phyloP scores from a whole-genome alignment of 2,888 invertebrate genomes.

The Seira sanloemensis region DNA sequence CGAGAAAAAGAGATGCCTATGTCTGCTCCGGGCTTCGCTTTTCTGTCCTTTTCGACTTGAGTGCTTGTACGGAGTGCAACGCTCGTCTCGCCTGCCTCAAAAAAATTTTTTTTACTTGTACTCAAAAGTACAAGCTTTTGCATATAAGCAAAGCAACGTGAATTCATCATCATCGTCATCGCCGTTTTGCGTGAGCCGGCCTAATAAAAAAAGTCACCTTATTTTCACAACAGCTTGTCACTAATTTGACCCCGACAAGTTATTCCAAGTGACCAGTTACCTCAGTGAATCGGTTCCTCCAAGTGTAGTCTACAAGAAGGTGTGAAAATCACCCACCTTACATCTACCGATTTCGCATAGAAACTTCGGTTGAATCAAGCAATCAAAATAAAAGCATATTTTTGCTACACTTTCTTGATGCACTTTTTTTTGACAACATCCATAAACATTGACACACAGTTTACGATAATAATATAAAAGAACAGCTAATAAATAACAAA shows the following conservation, averaged over 20 bases:
- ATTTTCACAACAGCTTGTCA: conserved; percentile 56
- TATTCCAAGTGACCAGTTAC: conserved; percentile 48
- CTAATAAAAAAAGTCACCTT: conserved; percentile 51
- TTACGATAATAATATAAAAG: not conserved
- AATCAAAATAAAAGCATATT: not conserved
- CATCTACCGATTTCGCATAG: not conserved
- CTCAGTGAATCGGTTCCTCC: conserved; percentile 32
- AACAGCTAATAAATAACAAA: not conserved
- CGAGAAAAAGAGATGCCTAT: conserved; percentile 57
- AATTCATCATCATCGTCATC: conserved; percentile 50
- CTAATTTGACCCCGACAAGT: conserved; percentile 45
- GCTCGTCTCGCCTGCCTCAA: conserved; percentile 65
- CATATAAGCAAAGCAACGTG: conserved; percentile 51
- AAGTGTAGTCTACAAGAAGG: conserved; percentile 42
- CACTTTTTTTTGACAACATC: too few relatives aligned
- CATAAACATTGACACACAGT: too few relatives aligned
- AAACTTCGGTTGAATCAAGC: not conserved
- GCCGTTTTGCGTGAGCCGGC: conserved; percentile 43
- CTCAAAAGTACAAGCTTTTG: conserved; percentile 19
- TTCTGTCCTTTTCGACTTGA: conserved; percentile 67
- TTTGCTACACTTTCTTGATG: too few relatives aligned
- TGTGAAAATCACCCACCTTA: not conserved
- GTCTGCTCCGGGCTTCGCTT: conserved; percentile 65
- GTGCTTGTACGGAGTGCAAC: conserved; percentile 64
- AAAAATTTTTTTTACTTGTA: conserved; percentile 28